Percentiles rank a stretch among this genome's conserved stretches.
phyloP scores from a whole-genome alignment of 2,888 invertebrate genomes.

The Apoderus coryli region DNA sequence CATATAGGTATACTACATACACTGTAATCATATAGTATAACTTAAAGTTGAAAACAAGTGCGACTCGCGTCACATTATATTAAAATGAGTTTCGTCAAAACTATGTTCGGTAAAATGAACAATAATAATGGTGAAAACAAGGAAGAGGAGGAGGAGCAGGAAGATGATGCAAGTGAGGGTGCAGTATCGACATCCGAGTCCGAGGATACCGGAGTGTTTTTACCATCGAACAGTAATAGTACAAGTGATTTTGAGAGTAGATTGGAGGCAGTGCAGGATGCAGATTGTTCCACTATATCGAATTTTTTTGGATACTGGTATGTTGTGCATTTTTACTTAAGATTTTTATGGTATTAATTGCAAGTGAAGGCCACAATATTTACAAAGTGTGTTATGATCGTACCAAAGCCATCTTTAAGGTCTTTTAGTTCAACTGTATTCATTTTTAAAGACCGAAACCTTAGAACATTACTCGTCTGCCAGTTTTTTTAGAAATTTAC shows the following conservation, averaged over 20 bases:
- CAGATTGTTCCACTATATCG: conserved; percentile 32
- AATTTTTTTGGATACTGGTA: conserved; percentile 35
- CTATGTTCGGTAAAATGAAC: conserved; percentile 27
- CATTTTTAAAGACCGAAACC: no score
- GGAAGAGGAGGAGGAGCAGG: conserved; percentile 23
- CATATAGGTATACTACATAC: no score
- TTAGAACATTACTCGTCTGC: no score
- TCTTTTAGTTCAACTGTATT: no score
- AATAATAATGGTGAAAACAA: conserved; percentile 19
- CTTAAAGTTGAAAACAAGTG: no score
- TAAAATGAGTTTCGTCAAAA: conserved; percentile 33
- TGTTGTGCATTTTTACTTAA: conserved; percentile 17
- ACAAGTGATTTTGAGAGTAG: conserved; percentile 16
- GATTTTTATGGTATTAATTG: no score
- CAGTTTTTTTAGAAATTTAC: no score
- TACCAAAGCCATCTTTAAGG: no score
- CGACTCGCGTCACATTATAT: no score
- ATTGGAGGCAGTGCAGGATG: conserved; percentile 19
- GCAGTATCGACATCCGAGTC: conserved; percentile 26
- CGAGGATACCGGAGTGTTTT: conserved; percentile 30
- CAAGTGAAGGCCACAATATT: no score
- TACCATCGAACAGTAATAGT: conserved; percentile 25
- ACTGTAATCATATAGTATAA: no score
- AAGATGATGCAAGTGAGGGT: conserved; percentile 26
- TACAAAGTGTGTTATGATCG: no score